A percentile compares a stretch with the other conserved stretches of the same genome.
Evolutionary conservation across 2,113 vertebrate species (phyloP).

Genomic region (Morone chrysops): DNA sequence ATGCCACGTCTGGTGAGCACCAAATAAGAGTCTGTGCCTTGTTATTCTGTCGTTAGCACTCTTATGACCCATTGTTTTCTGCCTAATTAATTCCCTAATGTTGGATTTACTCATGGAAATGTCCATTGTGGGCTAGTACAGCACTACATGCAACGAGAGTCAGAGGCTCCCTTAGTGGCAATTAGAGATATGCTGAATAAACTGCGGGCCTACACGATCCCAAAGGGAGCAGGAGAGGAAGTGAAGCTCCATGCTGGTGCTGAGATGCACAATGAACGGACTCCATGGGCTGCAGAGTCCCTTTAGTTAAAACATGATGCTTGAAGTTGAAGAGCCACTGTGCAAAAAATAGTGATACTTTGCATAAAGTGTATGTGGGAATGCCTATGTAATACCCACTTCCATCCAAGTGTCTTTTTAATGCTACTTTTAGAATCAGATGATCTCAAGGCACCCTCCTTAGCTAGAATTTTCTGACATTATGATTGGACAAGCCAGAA

Average conservation of each 20-base stretch:
- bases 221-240: slow-evolving; percentile 56
- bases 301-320: slow-evolving; percentile 41
- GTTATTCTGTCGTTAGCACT: slow-evolving; percentile 83
- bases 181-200: slow-evolving; percentile 78
- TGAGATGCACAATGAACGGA: slow-evolving; percentile 42
- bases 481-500: neutral
- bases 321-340: slow-evolving; percentile 24
- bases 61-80: slow-evolving; percentile 84
- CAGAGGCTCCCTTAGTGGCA: slow-evolving; percentile 74
- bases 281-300: slow-evolving; percentile 30
- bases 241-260: slow-evolving; percentile 33
- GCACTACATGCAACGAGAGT: slow-evolving; percentile 66
- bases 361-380: slow-evolving; percentile 12
- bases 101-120: slow-evolving; percentile 80
- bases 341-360: slow-evolving; percentile 2
- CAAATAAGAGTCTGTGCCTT: slow-evolving; percentile 75
- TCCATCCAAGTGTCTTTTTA: slow-evolving; percentile 13
- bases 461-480: neutral
- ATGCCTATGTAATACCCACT: slow-evolving; percentile 7
- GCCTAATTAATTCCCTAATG: slow-evolving; percentile 86
- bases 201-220: slow-evolving; percentile 55
- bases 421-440: slow-evolving; percentile 13
- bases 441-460: neutral
- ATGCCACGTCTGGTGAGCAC: slow-evolving; percentile 60
- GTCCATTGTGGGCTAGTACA: slow-evolving; percentile 67